Evolutionary conservation across 2,113 vertebrate species (phyloP).

Genomic region (Chaetodon auriga): DNA sequence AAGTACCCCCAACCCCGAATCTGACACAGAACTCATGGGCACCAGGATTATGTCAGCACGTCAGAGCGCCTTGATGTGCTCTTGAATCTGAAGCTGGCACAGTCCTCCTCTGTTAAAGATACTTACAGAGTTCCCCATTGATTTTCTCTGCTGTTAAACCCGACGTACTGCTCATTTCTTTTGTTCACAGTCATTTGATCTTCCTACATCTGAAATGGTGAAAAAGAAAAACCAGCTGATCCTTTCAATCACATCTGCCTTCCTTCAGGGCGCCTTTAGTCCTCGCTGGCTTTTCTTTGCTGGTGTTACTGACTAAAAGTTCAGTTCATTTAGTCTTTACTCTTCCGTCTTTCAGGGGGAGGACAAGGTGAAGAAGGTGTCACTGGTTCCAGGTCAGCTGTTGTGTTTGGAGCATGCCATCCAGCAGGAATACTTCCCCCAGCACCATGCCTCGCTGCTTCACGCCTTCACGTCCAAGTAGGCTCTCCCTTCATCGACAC

Average conservation of each 20-base stretch:
- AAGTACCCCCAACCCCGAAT: no score
- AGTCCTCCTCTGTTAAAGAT: background rate
- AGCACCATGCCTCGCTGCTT: slow-evolving; percentile 87
- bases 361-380: slow-evolving; percentile 87
- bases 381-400: slow-evolving; percentile 90
- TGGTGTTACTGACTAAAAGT: background rate
- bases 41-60: no score
- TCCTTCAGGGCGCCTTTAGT: background rate
- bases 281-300: background rate
- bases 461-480: slow-evolving; percentile 91
- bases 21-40: no score
- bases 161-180: background rate
- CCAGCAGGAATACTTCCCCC: slow-evolving; percentile 93
- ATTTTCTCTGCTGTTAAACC: background rate
- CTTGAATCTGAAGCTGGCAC: background rate
- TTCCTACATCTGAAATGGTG: background rate
- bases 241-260: background rate
- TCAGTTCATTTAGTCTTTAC: background rate
- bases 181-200: background rate
- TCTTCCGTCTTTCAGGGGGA: slow-evolving; percentile 87
- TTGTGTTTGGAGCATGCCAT: slow-evolving; percentile 91
- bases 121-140: background rate
- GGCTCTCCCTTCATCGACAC: slow-evolving; percentile 46
- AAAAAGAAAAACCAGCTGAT: background rate
- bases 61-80: background rate